Evolutionary conservation across 2,797 vertebrate species (phyloP).

Genomic region (Neomorphus geoffroyi): DNA sequence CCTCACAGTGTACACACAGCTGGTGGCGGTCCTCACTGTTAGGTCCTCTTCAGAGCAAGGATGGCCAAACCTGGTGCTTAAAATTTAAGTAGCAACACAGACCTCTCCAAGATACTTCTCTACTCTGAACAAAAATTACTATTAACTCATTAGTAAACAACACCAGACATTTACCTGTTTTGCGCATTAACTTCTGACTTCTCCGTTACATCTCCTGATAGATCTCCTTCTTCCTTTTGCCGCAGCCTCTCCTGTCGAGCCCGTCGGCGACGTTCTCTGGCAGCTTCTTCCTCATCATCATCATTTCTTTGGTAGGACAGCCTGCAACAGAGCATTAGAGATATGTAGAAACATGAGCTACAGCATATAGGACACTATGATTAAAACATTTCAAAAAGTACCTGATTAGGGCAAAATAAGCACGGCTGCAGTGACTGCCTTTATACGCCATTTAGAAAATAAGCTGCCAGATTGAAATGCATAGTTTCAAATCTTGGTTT

Average conservation of each 20-base stretch:
- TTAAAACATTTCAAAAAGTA: not conserved
- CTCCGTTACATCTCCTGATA: conserved; percentile 77
- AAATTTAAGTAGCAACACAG: not conserved
- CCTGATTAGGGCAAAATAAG: not conserved
- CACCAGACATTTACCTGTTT: conserved; percentile 83
- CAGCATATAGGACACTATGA: not conserved
- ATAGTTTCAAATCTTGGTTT: not conserved
- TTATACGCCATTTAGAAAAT: not conserved
- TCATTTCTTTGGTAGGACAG: conserved; percentile 84
- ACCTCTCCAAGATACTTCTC: not conserved
- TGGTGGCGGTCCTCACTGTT: not conserved
- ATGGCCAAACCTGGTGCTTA: not conserved
- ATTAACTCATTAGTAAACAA: not conserved
- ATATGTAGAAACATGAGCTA: not conserved
- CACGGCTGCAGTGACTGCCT: not conserved
- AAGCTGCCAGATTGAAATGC: rapidly evolving
- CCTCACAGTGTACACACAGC: not conserved
- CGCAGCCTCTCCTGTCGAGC: conserved; percentile 92
- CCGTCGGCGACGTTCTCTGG: conserved; percentile 91
- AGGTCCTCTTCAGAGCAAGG: not conserved
- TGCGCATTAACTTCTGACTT: conserved; percentile 85
- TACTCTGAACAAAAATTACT: not conserved
- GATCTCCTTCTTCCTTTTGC: conserved; percentile 84
- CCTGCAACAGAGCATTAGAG: conserved; percentile 72
- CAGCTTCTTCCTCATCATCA: conserved; percentile 95